phyloP scores from a whole-genome alignment of 2,797 vertebrate species.

The Sebastes aleutianus region DNA sequence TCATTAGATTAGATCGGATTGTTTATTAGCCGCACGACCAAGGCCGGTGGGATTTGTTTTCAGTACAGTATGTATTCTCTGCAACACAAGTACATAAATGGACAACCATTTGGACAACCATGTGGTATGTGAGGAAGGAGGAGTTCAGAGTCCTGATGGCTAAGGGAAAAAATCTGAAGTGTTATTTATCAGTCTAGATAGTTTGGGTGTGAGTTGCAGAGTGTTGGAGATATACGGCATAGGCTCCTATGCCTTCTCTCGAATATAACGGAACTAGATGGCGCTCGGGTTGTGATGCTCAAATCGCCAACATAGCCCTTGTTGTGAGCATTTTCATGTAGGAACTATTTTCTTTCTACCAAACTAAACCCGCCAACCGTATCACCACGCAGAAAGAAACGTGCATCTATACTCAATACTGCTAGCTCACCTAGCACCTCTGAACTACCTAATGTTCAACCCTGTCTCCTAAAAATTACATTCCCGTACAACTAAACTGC shows the following conservation, averaged over 20 bases:
- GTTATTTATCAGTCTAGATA: no score
- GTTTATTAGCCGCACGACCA: no score
- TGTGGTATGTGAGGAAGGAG: no score
- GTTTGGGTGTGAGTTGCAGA: no score
- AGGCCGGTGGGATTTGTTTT: no score
- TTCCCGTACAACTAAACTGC: no score
- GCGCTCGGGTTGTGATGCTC: rapidly evolving
- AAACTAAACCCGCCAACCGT: not conserved
- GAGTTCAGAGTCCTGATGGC: no score
- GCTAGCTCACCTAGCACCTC: not conserved
- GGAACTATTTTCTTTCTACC: not conserved
- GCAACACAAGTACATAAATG: no score
- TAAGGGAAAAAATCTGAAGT: no score
- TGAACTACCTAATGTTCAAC: not conserved
- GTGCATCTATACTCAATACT: not conserved
- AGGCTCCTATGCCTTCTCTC: not conserved
- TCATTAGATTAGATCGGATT: no score
- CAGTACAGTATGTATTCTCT: no score
- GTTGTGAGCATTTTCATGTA: not conserved
- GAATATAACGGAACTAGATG: rapidly evolving
- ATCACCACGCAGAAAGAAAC: not conserved
- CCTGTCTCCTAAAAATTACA: not conserved
- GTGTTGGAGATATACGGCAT: not conserved
- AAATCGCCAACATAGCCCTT: not conserved
- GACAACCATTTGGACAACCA: no score